Percentiles rank a stretch among this genome's conserved stretches.
phyloP scores from a whole-genome alignment of 2,888 invertebrate species.

The Pollenia griseotomentosa region DNA sequence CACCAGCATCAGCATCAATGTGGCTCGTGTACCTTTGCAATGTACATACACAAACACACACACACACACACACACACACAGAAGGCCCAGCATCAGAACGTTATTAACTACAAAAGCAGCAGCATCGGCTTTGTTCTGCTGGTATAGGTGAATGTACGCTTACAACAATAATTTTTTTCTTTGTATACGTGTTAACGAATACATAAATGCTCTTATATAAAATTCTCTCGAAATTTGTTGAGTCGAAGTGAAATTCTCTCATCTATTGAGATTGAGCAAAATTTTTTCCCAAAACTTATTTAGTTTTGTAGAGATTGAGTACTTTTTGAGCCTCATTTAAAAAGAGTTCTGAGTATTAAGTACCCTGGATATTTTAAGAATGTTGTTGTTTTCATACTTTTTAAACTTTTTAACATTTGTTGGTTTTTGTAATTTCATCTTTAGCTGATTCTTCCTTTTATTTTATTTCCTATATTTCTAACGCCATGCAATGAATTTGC shows the following conservation, averaged over 20 bases:
- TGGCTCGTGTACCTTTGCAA: conserved; percentile 57
- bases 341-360: neutral
- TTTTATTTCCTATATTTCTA: conserved; percentile 16
- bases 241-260: conserved; percentile 16
- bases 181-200: neutral
- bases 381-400: neutral
- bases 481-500: conserved; percentile 1
- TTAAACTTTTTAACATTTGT: neutral
- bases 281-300: neutral
- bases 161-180: conserved; percentile 34
- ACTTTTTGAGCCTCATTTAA: neutral
- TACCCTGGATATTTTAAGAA: conserved; percentile 68
- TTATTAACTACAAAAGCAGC: conserved; percentile 45
- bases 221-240: conserved; percentile 33
- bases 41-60: conserved; percentile 48
- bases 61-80: conserved; percentile 46
- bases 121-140: conserved; percentile 58
- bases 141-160: conserved; percentile 67
- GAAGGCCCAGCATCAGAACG: conserved; percentile 22
- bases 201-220: neutral
- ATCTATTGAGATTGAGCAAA: conserved; percentile 9
- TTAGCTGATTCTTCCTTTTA: neutral
- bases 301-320: neutral
- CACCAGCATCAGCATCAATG: conserved; percentile 49
- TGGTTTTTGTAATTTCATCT: conserved; percentile 27